Evolutionary conservation across 2,888 invertebrate species (phyloP).

Genomic region (Morpho deidamia): DNA sequence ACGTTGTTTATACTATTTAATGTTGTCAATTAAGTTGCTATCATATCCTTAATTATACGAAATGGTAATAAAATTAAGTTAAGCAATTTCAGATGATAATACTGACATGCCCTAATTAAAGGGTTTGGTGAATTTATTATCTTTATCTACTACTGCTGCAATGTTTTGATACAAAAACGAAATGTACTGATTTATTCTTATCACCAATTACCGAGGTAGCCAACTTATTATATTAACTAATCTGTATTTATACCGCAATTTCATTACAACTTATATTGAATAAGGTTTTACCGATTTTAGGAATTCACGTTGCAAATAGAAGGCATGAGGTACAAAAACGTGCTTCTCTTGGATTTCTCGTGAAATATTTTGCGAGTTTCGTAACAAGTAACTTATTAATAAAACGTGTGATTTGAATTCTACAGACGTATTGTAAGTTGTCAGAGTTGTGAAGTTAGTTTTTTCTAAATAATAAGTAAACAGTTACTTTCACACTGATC

Average conservation of each 20-base stretch:
- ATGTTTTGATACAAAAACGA: conserved; percentile 18
- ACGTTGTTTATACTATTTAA: not conserved
- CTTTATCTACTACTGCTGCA: conserved; percentile 22
- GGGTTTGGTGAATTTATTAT: conserved; percentile 22
- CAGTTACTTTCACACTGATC: no score
- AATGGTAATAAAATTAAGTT: conserved; percentile 42
- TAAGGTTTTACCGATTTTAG: no score
- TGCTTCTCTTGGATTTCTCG: no score
- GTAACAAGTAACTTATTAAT: conserved; percentile 2
- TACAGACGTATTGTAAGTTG: not conserved
- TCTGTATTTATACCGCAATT: no score
- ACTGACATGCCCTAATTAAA: conserved; percentile 21
- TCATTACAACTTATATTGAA: no score
- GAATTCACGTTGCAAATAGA: no score
- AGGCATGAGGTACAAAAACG: no score
- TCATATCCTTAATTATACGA: not conserved
- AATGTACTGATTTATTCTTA: conserved; percentile 20
- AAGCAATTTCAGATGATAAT: conserved; percentile 17
- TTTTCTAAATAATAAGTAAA: not conserved
- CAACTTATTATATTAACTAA: no score
- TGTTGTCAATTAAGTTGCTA: no score
- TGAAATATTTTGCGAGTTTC: not conserved
- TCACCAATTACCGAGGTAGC: not conserved
- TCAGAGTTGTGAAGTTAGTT: not conserved
- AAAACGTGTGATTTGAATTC: not conserved